These are phyloP conservation scores for Drosophila kepulauana DNA, from an alignment of 1,140 invertebrate species.

Conservation along the genomic window DNA sequence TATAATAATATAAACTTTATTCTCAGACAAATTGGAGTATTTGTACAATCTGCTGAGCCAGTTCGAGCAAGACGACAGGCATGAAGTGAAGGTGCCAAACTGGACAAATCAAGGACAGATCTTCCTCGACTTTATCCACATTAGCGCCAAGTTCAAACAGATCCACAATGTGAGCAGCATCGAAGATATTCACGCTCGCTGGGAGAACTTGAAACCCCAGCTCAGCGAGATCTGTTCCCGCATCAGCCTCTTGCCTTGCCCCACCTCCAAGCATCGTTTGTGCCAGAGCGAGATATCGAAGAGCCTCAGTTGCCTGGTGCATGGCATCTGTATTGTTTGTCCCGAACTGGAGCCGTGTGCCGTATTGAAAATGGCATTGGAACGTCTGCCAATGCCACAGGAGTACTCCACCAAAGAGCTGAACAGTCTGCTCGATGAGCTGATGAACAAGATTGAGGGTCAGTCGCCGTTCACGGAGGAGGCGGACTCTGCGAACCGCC, in stretches of 20 bases:
- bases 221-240: conserved; percentile 88
- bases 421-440: conserved; percentile 65
- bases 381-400: conserved; percentile 81
- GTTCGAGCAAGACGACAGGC: conserved; percentile 67
- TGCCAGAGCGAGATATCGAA: conserved; percentile 84
- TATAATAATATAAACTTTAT: not conserved
- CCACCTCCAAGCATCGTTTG: conserved; percentile 88
- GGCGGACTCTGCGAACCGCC: conserved; percentile 3
- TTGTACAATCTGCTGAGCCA: conserved; percentile 86
- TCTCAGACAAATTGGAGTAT: conserved; percentile 88
- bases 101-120: conserved; percentile 88
- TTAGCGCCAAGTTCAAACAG: conserved; percentile 86
- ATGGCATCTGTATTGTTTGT: conserved; percentile 72
- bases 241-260: conserved; percentile 88
- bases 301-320: conserved; percentile 70
- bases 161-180: conserved; percentile 79
- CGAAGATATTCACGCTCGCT: conserved; percentile 86
- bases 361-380: conserved; percentile 73
- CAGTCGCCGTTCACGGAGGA: conserved; percentile 30
- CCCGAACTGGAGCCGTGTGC: conserved; percentile 68
- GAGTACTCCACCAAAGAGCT: conserved; percentile 81
- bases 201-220: conserved; percentile 88
- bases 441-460: conserved; percentile 64
- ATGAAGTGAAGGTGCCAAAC: conserved; percentile 78
- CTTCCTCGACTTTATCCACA: conserved; percentile 89